Evolutionary conservation across 2,797 vertebrate species (phyloP).

Genomic region (Coreius guichenoti): DNA sequence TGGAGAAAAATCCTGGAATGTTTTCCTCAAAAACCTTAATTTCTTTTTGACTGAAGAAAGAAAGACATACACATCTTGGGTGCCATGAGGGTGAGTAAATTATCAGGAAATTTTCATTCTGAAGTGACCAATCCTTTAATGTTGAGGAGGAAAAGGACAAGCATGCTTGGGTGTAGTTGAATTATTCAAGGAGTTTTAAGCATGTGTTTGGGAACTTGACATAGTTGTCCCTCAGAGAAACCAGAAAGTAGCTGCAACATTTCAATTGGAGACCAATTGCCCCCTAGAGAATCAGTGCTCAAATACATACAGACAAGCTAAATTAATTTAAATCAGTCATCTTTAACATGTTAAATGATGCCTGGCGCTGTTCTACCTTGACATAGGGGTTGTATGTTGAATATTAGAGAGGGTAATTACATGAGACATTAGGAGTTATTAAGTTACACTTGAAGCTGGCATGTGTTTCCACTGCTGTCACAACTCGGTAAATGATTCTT

Average conservation of each 20-base stretch:
- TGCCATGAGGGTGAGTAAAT: too few species aligned
- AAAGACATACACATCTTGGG: too few species aligned
- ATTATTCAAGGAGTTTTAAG: not conserved
- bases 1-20: too few species aligned
- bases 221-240: constrained; percentile 71
- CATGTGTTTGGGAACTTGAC: constrained; percentile 53
- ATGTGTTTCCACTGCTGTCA: constrained; percentile 47
- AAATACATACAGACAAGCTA: not conserved
- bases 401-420: constrained; percentile 35
- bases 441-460: constrained; percentile 34
- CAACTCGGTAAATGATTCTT: constrained; percentile 21
- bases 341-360: constrained; percentile 36
- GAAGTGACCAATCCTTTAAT: constrained; percentile 22
- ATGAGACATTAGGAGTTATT: constrained; percentile 43
- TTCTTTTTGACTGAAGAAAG: too few species aligned
- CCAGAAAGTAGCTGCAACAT: constrained; percentile 67
- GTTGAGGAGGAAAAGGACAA: constrained; percentile 63
- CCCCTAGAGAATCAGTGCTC: constrained; percentile 61
- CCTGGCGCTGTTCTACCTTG: not conserved
- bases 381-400: constrained; percentile 22
- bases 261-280: constrained; percentile 70
- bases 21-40: too few species aligned
- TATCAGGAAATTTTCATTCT: too few species aligned
- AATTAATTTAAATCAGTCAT: constrained; percentile 5
- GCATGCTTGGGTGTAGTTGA: not conserved